Base-by-base conservation (phyloP, 2,888 invertebrate genomes). In the Bhutanitis thaidina region DNA sequence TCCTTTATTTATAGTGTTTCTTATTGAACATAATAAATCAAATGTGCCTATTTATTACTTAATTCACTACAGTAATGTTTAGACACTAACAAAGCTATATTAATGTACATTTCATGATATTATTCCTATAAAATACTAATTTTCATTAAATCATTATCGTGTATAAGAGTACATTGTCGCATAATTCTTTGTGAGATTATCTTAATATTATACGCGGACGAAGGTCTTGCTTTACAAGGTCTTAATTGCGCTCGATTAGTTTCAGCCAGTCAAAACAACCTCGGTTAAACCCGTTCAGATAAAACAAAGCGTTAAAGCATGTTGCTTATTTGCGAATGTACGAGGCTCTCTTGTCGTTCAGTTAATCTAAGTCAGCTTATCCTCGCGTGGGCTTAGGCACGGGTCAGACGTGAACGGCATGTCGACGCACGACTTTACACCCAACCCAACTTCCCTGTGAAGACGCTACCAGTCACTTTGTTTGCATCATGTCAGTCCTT, bases 401-500 rank as follows among this genome's bases (percentile, higher is more conserved):
- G 64, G 61, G 55, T 60, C 57, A 57, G 59, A 71, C 74, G 71
- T 76, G 79, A 74, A 75, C 71, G 65, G 75, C 69, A 71, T 68
- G 58, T 51, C 48, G 57, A 58, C 56, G 59, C 55, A 52, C 55
- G 55, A 56, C 53, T 58, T 51, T 37, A 62, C 58, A 37, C 16
- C 55, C 57, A 58, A 37, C 16, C 55, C 58, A 58, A 54, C 47
- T 55, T 51, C 56, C 61, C 62, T 71, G 64, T 71, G 75, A 77
- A 79, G 80, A 79, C 64, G 75, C 67, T 67, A 66, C 63, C 60
- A 32, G 50, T 54, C 47, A 59, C 58, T 61, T 59, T 55, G 58
- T 69, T 82, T 78, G 77, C 76, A 75, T 74, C 78, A 80, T 64
- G 61, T 60, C 69, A 62, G 46, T 68, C 74, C 71, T 77, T 80